Percentiles rank a stretch among this genome's conserved stretches.
These are phyloP conservation scores for Allacma fusca DNA, from an alignment of 2,888 invertebrate species.

Conservation along the genomic window DNA sequence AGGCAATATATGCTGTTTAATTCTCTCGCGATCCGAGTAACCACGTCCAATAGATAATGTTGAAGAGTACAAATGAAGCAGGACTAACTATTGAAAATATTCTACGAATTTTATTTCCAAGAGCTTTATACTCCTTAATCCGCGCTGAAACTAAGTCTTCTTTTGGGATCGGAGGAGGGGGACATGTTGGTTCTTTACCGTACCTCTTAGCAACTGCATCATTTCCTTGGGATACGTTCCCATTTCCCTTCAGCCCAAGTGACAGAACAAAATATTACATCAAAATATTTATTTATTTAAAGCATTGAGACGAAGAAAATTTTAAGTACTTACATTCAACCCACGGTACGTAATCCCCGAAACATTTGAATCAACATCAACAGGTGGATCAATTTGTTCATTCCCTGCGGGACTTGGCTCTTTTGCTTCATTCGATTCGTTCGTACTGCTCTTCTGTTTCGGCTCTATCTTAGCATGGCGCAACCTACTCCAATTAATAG, in stretches of 20 bases:
- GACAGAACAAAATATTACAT: background rate
- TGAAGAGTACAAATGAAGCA: conserved; percentile 31
- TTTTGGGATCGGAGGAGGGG: conserved; percentile 9
- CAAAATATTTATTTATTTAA: no score
- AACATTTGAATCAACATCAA: background rate
- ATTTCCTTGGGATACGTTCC: no score
- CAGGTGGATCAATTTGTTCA: no score
- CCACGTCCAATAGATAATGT: conserved; percentile 44
- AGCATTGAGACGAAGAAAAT: no score
- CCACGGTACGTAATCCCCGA: background rate
- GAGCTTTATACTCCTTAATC: conserved; percentile 18
- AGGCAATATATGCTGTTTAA: no score
- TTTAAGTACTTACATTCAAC: background rate
- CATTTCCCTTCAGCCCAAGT: no score
- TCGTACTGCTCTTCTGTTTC: background rate
- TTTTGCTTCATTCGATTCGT: background rate
- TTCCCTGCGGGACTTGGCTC: no score
- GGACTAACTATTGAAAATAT: conserved; percentile 26
- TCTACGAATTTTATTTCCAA: conserved; percentile 30
- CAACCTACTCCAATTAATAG: no score
- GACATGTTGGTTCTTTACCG: background rate
- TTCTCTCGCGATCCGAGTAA: conserved; percentile 8
- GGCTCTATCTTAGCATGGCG: conserved; percentile 4
- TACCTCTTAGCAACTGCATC: background rate
- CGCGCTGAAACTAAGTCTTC: background rate